Evolutionary conservation across 2,888 invertebrate genomes (phyloP), one percentile per base, ranked within the genome.

Genomic region (Kuschelorhynchus macadamiae): DNA sequence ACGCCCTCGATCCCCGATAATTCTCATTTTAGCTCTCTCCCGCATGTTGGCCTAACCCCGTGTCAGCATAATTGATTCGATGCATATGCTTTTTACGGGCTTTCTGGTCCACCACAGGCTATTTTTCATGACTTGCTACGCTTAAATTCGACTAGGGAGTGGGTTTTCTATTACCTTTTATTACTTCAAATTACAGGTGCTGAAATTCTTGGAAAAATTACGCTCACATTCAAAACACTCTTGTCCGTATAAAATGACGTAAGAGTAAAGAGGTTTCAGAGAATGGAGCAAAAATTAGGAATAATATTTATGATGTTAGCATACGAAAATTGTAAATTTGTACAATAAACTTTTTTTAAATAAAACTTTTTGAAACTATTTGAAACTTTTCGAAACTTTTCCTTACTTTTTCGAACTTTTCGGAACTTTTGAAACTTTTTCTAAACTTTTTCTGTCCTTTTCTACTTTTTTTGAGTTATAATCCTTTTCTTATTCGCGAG

Each of bases 21-120:
- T 57, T 57, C 44, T 21, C 55, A 32, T 16, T 47, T 36, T 60
- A 7, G 33, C 39, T 20, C 60, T 41, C 46, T 39, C 41, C 30
- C 41, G 39, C 49, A 64, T 60, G 60, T 47, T 18, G 44, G 61
- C 67, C 67, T 47, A 67, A 42, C 67, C 56, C 60, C 61, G 46
- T 67, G 67, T 67, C 56, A 36, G 62, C 61, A 42, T 67, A 67
- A 61, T 67, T 62, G 67, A 59, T 67, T 67, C 56, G 60, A 67
- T 61, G 52, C 52, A 61, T 61, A 67, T 42, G 46, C 59, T 65
- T 65, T 63, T 63, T 63, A 63, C 55, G 63, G 53, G 21, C 20
- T 7, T 33, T 17, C 41, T 33, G 52, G 62, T 41, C 53, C 33
- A 25, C 64, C 41, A 39, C 47, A 39, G 59, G 65, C 42, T 44